phyloP scores from a whole-genome alignment of 2,797 vertebrate species.

The Alosa sapidissima region DNA sequence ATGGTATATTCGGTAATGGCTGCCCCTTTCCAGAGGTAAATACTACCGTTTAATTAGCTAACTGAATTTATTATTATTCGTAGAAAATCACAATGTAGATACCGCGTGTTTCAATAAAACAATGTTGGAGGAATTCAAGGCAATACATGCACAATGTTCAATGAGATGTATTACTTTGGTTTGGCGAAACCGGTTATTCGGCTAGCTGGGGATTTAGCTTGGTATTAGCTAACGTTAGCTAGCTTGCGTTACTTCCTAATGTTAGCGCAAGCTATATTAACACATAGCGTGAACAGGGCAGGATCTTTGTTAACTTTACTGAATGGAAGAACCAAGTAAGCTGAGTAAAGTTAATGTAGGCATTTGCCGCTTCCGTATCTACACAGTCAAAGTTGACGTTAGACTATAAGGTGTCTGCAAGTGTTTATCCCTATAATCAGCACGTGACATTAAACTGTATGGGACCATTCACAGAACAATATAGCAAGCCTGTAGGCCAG shows the following conservation, averaged over 20 bases:
- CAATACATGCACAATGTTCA: too few species aligned
- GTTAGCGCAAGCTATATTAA: not conserved
- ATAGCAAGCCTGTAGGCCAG: not conserved
- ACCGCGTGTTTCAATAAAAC: not conserved
- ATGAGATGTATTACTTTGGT: not conserved
- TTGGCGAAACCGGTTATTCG: not conserved
- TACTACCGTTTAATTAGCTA: slow-evolving; percentile 40
- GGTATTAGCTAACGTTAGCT: not conserved
- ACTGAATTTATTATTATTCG: not conserved
- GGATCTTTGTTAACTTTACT: not conserved
- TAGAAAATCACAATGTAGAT: not conserved
- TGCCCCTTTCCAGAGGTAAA: slow-evolving; percentile 71
- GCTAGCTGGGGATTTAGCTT: not conserved
- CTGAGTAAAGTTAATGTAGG: not conserved
- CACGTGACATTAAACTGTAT: not conserved
- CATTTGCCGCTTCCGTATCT: not conserved
- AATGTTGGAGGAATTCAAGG: not conserved
- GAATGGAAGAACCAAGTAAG: not conserved
- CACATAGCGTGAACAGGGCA: not conserved
- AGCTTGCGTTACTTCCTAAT: not conserved
- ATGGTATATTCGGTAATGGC: slow-evolving; percentile 74
- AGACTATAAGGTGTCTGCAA: not conserved
- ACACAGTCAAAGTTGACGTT: not conserved
- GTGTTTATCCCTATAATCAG: not conserved
- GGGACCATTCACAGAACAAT: too few species aligned